These are phyloP conservation scores for Anniella stebbinsi DNA, from an alignment of 2,797 vertebrate genomes.

Conservation along the genomic window DNA sequence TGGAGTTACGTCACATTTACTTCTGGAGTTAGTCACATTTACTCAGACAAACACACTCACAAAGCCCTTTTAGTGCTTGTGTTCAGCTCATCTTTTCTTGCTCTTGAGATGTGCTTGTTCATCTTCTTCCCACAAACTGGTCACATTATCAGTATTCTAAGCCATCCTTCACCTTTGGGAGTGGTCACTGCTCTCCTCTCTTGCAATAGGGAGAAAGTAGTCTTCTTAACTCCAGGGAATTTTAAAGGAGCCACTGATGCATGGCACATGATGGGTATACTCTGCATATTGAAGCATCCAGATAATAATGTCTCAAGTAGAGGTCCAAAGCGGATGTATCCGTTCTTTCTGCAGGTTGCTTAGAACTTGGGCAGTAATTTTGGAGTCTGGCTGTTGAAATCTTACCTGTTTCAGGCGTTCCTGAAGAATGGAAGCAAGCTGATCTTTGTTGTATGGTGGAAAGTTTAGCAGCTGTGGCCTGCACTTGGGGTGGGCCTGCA, in stretches of 20 bases:
- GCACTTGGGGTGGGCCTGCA: conserved; percentile 82
- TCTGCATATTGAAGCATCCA: not conserved
- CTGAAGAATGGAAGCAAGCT: conserved; percentile 89
- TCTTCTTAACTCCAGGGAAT: not conserved
- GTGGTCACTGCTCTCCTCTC: not conserved
- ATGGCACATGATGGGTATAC: not conserved
- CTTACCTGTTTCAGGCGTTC: conserved; percentile 87
- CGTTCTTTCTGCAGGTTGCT: not conserved
- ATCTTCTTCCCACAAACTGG: not conserved
- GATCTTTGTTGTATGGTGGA: conserved; percentile 88
- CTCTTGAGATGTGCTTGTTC: not conserved
- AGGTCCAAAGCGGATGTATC: not conserved
- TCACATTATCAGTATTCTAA: not conserved
- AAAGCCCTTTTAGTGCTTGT: not conserved
- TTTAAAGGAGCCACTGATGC: not conserved
- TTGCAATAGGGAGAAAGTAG: not conserved
- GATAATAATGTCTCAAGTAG: too few species aligned
- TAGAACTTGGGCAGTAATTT: not conserved
- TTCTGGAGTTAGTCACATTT: not conserved
- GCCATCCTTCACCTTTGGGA: not conserved
- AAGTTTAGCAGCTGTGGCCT: conserved; percentile 90
- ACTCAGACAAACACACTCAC: not conserved
- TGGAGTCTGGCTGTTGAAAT: not conserved
- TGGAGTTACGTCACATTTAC: too few species aligned
- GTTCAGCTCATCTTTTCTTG: not conserved